These are phyloP conservation scores for Diachasma alloeum DNA, from an alignment of 1,140 invertebrate genomes.

Conservation along the genomic window DNA sequence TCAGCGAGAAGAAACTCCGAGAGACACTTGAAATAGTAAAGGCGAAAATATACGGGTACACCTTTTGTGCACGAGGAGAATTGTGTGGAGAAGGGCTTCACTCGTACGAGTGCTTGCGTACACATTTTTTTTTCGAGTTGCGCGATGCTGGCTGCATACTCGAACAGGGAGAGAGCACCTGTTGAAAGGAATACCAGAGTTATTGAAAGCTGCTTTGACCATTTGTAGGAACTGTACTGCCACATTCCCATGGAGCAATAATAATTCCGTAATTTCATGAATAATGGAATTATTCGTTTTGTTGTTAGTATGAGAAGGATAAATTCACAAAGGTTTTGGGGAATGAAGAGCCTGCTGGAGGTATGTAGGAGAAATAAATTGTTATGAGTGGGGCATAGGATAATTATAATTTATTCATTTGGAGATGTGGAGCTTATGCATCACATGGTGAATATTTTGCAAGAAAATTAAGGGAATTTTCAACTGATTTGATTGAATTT, in stretches of 20 bases:
- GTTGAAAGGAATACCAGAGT: conserved; percentile 21
- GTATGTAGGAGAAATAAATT: no score
- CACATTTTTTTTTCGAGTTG: not conserved
- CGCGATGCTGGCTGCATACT: not conserved
- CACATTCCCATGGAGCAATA: not conserved
- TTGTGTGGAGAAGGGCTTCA: conserved; percentile 13
- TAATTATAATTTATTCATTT: no score
- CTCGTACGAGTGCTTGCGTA: conserved; percentile 16
- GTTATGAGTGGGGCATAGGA: no score
- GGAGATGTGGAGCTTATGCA: no score
- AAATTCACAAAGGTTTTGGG: no score
- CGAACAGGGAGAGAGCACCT: conserved; percentile 19
- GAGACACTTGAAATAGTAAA: conserved; percentile 2
- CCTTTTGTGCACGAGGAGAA: conserved; percentile 16
- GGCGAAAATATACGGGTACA: conserved; percentile 27
- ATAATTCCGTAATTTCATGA: no score
- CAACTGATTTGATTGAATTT: no score
- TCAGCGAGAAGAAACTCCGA: not conserved
- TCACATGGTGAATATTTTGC: no score
- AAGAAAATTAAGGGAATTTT: no score
- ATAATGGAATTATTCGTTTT: no score
- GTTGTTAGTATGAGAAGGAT: no score
- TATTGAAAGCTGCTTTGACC: conserved; percentile 3
- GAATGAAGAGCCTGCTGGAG: no score
- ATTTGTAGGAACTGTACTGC: not conserved